Evolutionary conservation across 2,888 invertebrate genomes (phyloP), one percentile per base, ranked within the genome.

Genomic region (Agrotis clavis): DNA sequence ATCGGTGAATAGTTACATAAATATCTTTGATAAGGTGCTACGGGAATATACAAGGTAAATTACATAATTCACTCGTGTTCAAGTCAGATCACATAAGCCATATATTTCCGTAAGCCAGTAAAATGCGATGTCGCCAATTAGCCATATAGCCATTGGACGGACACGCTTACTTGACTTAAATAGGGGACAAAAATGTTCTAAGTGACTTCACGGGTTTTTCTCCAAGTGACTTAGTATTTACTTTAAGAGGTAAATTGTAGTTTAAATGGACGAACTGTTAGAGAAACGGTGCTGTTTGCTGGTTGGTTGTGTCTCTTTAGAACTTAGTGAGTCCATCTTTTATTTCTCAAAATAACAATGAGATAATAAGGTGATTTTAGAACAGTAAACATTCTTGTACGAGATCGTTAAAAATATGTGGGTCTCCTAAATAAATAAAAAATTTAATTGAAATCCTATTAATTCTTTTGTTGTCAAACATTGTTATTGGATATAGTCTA

Each of bases 141-240:
- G 57, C 35, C 59, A 79, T 79, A 72, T 67, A 83, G 65, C 69
- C 59, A 71, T 66, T n/a, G 11, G n/a, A 18, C 56, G 21, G 45
- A 68, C 56, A 56, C 45, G 35, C 30, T 19, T 45, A 18, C 18
- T 50, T 48, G 30, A 66, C 74, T 41, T 67, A 56, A 67, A 73
- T 79, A 66, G 74, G 18, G 41, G 4, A 63, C 62, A 79, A 79
- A 79, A 72, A 82, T 79, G 73, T 54, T 25, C 73, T 59, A 60
- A 70, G 66, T 64, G 13, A 54, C 72, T 62, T 71, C 21, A 48
- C 54, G 2, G n/a, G 65, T 68, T 66, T 79, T 79, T 71, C 45
- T 64, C 9, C 13, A 19, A 47, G 5, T n/a, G 19, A 67, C 48
- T 67, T 45, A 77, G 41, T 61, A 60, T 61, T 81, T 69, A 77